These are phyloP conservation scores for Lathronympha strigana DNA, from an alignment of 2,888 invertebrate genomes.

Conservation along the genomic window DNA sequence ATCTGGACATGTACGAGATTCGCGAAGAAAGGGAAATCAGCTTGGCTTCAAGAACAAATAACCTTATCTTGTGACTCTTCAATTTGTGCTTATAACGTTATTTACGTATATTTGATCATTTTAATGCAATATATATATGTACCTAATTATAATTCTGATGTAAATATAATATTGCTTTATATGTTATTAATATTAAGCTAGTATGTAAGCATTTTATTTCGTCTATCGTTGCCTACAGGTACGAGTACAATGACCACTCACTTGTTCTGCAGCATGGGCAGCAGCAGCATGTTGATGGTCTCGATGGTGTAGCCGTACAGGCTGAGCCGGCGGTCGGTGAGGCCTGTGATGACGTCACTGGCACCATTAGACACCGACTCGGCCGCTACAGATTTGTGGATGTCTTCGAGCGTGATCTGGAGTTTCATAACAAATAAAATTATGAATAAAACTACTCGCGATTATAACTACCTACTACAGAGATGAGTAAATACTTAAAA, in stretches of 20 bases:
- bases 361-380: conserved; percentile 59
- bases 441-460: neutral
- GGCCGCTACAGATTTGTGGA: conserved; percentile 80
- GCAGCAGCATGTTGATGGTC: conserved; percentile 95
- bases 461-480: neutral
- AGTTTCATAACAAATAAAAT: conserved; percentile 28
- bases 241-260: conserved; percentile 67
- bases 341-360: conserved; percentile 78
- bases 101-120: no score
- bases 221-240: no score
- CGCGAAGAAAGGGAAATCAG: no score
- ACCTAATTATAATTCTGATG: no score
- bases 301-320: conserved; percentile 98
- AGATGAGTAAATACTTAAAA: neutral
- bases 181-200: no score
- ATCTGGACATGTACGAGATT: no score
- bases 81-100: no score
- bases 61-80: no score
- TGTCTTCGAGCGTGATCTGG: conserved; percentile 93
- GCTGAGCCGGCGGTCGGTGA: conserved; percentile 92
- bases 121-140: no score
- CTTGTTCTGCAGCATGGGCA: conserved; percentile 98
- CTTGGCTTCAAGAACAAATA: no score
- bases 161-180: no score
- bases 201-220: no score